These are phyloP conservation scores for Nephrotoma appendiculata DNA, from an alignment of 2,888 invertebrate species.

Conservation along the genomic window DNA sequence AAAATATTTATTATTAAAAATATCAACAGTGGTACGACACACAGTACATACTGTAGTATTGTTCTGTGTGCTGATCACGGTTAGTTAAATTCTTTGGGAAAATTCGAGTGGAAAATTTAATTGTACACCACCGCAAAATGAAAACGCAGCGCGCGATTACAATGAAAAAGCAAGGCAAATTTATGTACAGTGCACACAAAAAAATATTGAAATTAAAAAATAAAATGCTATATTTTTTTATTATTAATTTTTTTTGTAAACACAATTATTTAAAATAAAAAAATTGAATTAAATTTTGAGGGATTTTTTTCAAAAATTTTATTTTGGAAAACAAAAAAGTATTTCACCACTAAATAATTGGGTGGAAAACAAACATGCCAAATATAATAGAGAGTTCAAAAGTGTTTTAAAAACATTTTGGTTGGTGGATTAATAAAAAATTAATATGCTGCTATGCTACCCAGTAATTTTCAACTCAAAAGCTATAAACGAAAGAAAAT, in stretches of 20 bases:
- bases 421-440: neutral
- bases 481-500: too few species aligned
- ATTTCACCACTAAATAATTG: neutral
- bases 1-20: neutral
- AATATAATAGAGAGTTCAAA: neutral
- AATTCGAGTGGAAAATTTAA: neutral
- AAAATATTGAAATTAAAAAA: neutral
- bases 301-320: neutral
- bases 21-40: neutral
- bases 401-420: neutral
- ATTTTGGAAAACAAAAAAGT: neutral
- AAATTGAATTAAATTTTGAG: neutral
- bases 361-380: neutral
- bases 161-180: neutral
- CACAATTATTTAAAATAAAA: neutral
- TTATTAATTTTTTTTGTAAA: neutral
- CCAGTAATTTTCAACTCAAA: too few species aligned
- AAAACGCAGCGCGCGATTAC: neutral
- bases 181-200: neutral
- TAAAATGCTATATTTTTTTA: neutral
- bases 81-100: neutral
- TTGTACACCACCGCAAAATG: neutral
- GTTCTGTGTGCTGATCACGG: neutral
- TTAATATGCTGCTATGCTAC: too few species aligned
- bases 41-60: neutral